Conservation (phyloP, 2,888 invertebrate genomes). For the Agapostemon virescens region DNA sequence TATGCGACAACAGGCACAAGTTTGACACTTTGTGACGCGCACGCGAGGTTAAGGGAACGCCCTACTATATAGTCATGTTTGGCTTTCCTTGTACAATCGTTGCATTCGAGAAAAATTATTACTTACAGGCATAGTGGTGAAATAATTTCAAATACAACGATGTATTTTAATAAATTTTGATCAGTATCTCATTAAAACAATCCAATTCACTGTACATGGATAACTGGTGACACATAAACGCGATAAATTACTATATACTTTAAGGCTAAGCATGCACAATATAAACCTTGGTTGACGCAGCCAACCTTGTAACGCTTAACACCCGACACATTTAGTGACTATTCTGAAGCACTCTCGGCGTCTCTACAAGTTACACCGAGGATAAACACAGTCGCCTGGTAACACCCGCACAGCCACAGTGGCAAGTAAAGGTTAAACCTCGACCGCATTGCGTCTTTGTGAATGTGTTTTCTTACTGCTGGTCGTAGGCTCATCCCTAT, state of each 20-base stretch:
- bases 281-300: too few relatives aligned
- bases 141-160: background rate
- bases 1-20: background rate
- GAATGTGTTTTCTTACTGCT: too few relatives aligned
- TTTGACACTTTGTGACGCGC: background rate
- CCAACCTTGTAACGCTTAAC: too few relatives aligned
- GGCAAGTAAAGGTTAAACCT: too few relatives aligned
- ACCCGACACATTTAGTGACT: too few relatives aligned
- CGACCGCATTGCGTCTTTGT: too few relatives aligned
- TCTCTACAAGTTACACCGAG: too few relatives aligned
- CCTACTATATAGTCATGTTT: background rate
- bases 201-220: background rate
- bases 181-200: background rate
- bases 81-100: background rate
- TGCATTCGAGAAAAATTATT: background rate
- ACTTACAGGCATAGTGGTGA: constrained; percentile 60
- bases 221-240: background rate
- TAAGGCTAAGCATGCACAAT: background rate
- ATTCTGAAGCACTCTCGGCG: too few relatives aligned
- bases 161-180: background rate
- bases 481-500: too few relatives aligned
- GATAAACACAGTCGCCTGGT: too few relatives aligned
- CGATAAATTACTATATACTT: background rate
- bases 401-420: too few relatives aligned
- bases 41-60: constrained; percentile 41